Evolutionary conservation across 2,888 invertebrate genomes (phyloP), one percentile per base, ranked within the genome.

Genomic region (Meghimatium bilineatum): DNA sequence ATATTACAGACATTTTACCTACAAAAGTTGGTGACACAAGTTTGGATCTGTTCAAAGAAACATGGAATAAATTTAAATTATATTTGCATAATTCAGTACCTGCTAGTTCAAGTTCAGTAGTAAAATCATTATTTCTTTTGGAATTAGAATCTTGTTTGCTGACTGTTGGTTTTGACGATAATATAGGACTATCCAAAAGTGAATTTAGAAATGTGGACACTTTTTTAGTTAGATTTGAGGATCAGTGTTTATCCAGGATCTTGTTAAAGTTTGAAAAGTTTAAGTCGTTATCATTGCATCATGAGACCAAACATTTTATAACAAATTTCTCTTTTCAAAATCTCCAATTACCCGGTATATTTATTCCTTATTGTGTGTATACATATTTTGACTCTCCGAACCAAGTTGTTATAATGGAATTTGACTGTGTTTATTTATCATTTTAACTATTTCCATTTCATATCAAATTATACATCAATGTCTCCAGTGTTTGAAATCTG

Each of bases 261-360:
- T 20, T 82, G 29, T 23, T 75, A 5, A 74, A 66, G 23, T 75
- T 82, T 82, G 66, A 75, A 75, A 75, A 29, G 63, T 75, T 63
- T 32, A 71, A 80, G n/a, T 38, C 32, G n/a, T 12, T 69, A 34
- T 14, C 60, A 26, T 36, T 34, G 34, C 60, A 76, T 2, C 0
- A 17, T 36, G 14, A 60, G 14, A 10, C 29, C 6, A 23, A n/a
- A n/a, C n/a, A n/a, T n/a, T n/a, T n/a, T n/a, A n/a, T n/a, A n/a
- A n/a, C n/a, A n/a, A n/a, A n/a, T n/a, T n/a, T n/a, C n/a, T n/a
- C n/a, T n/a, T n/a, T n/a, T n/a, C n/a, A n/a, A n/a, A n/a, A n/a
- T n/a, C n/a, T n/a, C n/a, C n/a, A n/a, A n/a, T n/a, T n/a, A n/a
- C n/a, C n/a, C n/a, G n/a, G n/a, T n/a, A n/a, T n/a, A n/a, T n/a